Conservation (phyloP, 2,113 vertebrate species). For the Atherinomorus stipes region DNA sequence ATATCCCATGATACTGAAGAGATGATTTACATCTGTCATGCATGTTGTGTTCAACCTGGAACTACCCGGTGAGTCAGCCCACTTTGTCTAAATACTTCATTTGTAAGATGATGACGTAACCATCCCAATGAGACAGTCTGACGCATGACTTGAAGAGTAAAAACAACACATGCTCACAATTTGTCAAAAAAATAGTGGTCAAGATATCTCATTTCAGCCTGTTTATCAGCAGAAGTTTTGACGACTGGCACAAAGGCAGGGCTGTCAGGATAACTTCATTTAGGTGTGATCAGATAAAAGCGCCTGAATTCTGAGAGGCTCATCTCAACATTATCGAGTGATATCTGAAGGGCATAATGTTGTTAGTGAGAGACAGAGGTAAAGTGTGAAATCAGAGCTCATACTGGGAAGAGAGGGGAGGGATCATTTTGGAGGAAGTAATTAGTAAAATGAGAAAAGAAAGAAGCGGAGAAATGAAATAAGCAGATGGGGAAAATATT, state of each 20-base stretch:
- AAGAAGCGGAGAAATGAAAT: not conserved
- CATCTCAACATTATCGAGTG: constrained; percentile 49
- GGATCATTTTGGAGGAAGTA: not conserved
- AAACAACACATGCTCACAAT: constrained; percentile 22
- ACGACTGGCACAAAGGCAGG: constrained; percentile 26
- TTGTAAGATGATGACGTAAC: not conserved
- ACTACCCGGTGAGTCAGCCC: not conserved
- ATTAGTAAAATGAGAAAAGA: constrained; percentile 3
- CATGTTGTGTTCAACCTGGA: not conserved
- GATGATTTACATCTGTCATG: not conserved
- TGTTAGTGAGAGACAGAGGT: constrained; percentile 46
- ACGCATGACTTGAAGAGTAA: not conserved
- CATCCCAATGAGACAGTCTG: not conserved
- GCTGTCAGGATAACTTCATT: constrained; percentile 60
- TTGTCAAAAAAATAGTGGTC: constrained; percentile 6
- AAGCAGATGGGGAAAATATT: not conserved
- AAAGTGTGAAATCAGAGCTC: constrained; percentile 33
- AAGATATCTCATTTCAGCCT: constrained; percentile 14
- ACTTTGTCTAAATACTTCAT: not conserved
- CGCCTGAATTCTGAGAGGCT: constrained; percentile 39
- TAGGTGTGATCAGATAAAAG: constrained; percentile 58
- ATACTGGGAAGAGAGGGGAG: not conserved
- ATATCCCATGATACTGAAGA: not conserved
- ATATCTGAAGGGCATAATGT: constrained; percentile 42
- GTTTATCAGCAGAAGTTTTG: constrained; percentile 28